A percentile compares a stretch with the other conserved stretches of the same genome.
Conservation (phyloP, 2,113 vertebrate genomes). For the Morone chrysops region DNA sequence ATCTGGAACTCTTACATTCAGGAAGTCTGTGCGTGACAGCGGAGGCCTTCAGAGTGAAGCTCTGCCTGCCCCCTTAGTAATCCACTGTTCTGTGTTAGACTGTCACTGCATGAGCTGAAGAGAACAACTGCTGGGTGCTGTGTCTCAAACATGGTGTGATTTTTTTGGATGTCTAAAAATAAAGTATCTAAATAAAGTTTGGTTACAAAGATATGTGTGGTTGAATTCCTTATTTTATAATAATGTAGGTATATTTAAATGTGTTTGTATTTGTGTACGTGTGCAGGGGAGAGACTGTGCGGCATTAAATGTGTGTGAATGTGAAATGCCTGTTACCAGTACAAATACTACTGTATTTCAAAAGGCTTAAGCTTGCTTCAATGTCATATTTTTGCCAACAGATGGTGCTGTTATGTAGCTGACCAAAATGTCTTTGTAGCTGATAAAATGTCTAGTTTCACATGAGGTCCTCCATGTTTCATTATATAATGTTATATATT, state of each 20-base stretch:
- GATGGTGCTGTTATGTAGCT: constrained; percentile 69
- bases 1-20: constrained; percentile 85
- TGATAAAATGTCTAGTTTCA: constrained; percentile 43
- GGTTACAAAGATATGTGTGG: constrained; percentile 5
- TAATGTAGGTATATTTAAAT: background rate
- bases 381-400: constrained; percentile 53
- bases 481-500: constrained; percentile 43
- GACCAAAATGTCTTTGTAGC: constrained; percentile 42
- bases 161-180: background rate
- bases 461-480: constrained; percentile 11
- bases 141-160: background rate
- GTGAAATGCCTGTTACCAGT: background rate
- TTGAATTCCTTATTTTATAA: constrained; percentile 7
- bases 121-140: constrained; percentile 27
- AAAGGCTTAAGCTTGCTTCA: constrained; percentile 4
- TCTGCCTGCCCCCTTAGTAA: constrained; percentile 54
- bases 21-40: constrained; percentile 82
- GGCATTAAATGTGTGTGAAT: background rate
- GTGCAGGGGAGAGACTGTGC: background rate
- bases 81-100: constrained; percentile 45
- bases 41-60: constrained; percentile 62
- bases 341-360: background rate
- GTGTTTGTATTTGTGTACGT: background rate
- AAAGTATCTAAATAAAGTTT: constrained; percentile 29
- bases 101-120: constrained; percentile 39